These are phyloP conservation scores for Chanos chanos DNA, from an alignment of 2,797 vertebrate genomes.

Conservation along the genomic window DNA sequence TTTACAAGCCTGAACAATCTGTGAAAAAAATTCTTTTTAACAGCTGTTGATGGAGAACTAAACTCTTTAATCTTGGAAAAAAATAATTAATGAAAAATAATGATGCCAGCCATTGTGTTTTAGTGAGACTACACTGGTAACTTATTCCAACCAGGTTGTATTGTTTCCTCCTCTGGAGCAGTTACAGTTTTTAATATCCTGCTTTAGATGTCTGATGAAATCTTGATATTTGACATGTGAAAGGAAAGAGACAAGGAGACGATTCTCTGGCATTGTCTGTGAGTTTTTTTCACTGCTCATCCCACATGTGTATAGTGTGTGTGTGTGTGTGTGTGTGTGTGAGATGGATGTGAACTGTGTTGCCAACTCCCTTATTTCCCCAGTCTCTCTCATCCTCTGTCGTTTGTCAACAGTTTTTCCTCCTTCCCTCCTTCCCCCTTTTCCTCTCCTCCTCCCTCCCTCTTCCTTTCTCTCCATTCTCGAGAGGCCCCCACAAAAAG, in stretches of 20 bases:
- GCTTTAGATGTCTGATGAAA: too few relatives aligned
- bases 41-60: conserved; percentile 13
- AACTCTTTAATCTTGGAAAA: conserved; percentile 7
- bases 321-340: neutral
- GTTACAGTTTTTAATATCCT: too few relatives aligned
- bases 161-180: too few relatives aligned
- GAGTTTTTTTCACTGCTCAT: neutral
- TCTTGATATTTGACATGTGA: too few relatives aligned
- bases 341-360: conserved; percentile 8
- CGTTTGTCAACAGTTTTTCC: conserved; percentile 12
- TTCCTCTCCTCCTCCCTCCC: neutral
- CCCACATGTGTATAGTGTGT: too few relatives aligned
- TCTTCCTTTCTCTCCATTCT: neutral
- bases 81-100: too few relatives aligned
- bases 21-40: conserved; percentile 5
- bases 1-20: conserved; percentile 14
- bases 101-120: too few relatives aligned
- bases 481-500: conserved; percentile 6
- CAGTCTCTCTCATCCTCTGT: neutral
- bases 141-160: too few relatives aligned
- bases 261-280: neutral
- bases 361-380: neutral
- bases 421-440: neutral
- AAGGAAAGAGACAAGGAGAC: too few relatives aligned
- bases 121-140: too few relatives aligned